Percentiles rank a stretch among this genome's conserved stretches.
phyloP scores from a whole-genome alignment of 1,140 invertebrate species.

The Notospermus geniculatus region DNA sequence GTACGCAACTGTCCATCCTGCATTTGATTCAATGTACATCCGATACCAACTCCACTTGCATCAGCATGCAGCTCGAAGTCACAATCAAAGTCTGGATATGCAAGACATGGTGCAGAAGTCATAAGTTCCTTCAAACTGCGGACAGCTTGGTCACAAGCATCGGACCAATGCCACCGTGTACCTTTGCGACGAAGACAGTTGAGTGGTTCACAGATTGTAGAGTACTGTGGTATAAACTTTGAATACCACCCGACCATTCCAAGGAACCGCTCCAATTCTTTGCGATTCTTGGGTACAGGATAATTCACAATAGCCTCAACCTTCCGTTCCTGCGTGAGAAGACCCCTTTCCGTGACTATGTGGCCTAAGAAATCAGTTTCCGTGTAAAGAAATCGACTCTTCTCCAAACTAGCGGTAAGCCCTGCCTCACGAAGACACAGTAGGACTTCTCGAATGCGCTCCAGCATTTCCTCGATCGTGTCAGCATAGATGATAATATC shows the following conservation, averaged over 20 bases:
- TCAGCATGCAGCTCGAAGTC: conserved; percentile 8
- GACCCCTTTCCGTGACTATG: conserved; percentile 13
- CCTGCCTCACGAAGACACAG: conserved; percentile 14
- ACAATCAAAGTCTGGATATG: neutral
- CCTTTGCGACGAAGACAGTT: neutral
- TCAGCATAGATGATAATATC: conserved; percentile 14
- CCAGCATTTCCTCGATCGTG: conserved; percentile 9
- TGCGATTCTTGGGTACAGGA: neutral
- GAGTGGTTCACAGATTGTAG: conserved; percentile 1
- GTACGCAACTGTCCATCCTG: neutral
- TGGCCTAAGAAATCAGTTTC: conserved; percentile 28
- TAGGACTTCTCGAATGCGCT: conserved; percentile 9
- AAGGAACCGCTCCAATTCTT: neutral
- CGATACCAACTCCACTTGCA: conserved; percentile 4
- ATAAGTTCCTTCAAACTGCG: neutral
- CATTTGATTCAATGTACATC: neutral
- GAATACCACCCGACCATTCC: neutral
- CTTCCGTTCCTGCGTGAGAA: neutral
- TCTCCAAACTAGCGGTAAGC: conserved; percentile 54
- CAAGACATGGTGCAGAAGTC: neutral
- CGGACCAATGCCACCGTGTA: neutral
- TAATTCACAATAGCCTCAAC: conserved; percentile 6
- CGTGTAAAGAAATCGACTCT: conserved; percentile 51
- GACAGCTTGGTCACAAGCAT: neutral
- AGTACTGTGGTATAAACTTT: conserved; percentile 1